Evolutionary conservation across 2,797 vertebrate genomes (phyloP).

Genomic region (Fistularia commersonii): DNA sequence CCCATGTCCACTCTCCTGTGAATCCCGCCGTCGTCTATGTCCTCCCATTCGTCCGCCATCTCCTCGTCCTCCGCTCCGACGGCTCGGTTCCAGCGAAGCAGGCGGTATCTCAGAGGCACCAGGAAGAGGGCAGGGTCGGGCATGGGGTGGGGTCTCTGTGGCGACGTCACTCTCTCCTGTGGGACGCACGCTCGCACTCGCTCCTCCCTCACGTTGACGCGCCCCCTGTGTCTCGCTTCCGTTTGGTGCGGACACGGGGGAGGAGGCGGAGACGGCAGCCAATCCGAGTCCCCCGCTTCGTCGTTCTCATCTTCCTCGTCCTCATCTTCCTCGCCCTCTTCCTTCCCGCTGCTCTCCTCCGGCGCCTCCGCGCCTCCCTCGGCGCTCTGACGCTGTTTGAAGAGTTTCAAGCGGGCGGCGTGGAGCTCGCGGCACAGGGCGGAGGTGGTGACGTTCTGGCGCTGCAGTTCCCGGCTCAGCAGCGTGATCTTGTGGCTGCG

Average conservation of each 20-base stretch:
- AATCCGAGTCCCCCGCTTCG: constrained; percentile 42
- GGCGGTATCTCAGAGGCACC: constrained; percentile 75
- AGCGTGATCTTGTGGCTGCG: constrained; percentile 90
- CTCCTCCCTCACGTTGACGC: constrained; percentile 61
- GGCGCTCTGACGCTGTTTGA: constrained; percentile 55
- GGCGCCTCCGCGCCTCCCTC: constrained; percentile 30
- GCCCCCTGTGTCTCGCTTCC: constrained; percentile 42
- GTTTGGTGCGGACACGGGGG: constrained; percentile 46
- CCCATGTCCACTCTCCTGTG: constrained; percentile 72
- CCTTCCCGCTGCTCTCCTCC: constrained; percentile 15
- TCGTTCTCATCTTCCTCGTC: constrained; percentile 33
- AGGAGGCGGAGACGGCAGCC: constrained; percentile 62
- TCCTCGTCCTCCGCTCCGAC: constrained; percentile 37
- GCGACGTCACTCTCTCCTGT: constrained; percentile 71
- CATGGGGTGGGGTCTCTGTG: constrained; percentile 80
- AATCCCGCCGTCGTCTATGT: constrained; percentile 60
- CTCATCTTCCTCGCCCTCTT: constrained; percentile 25
- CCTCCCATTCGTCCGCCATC: constrained; percentile 66
- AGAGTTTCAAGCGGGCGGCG: constrained; percentile 80
- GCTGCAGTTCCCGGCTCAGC: constrained; percentile 86
- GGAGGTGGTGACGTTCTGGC: constrained; percentile 84
- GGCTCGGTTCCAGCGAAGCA: constrained; percentile 61
- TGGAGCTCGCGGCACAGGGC: constrained; percentile 88
- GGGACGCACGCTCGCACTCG: constrained; percentile 71
- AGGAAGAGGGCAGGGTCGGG: constrained; percentile 91